Conservation (phyloP, 2,113 vertebrate species). For the Salvelinus namaycush region DNA sequence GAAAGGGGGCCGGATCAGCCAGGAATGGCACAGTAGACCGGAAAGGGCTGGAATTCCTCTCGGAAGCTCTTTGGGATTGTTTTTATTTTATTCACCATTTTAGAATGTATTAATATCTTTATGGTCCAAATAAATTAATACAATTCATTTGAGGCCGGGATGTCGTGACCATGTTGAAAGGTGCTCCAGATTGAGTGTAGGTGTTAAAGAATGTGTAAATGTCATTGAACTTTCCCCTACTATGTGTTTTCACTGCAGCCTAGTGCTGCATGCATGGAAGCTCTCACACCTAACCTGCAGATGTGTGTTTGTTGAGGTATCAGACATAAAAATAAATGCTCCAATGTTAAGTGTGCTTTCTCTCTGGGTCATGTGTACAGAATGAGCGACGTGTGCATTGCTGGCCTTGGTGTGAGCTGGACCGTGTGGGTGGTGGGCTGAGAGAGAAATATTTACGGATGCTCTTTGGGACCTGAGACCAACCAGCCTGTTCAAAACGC, state of each 20-base stretch:
- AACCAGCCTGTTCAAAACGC: not conserved
- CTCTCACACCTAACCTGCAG: not conserved
- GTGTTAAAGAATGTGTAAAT: conserved; percentile 7
- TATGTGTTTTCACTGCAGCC: conserved; percentile 15
- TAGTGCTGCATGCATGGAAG: conserved; percentile 26
- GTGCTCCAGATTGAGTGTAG: not conserved
- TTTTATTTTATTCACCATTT: conserved; percentile 43
- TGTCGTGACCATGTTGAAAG: not conserved
- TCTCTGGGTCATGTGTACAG: not conserved
- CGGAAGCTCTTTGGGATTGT: conserved; percentile 57
- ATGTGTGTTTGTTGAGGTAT: not conserved
- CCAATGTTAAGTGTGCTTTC: no score
- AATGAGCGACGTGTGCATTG: not conserved
- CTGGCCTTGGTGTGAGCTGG: not conserved
- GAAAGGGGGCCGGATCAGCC: conserved; percentile 40
- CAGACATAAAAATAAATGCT: not conserved
- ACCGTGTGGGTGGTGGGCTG: not conserved
- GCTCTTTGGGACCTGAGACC: no score
- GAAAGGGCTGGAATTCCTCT: conserved; percentile 66
- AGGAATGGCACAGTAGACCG: conserved; percentile 57
- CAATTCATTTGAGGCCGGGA: conserved; percentile 1
- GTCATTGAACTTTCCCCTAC: not conserved
- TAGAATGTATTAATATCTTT: conserved; percentile 33
- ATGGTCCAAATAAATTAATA: conserved; percentile 18
- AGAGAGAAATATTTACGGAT: not conserved